phyloP scores from a whole-genome alignment of 1,140 invertebrate species.

The Chymomyza costata region DNA sequence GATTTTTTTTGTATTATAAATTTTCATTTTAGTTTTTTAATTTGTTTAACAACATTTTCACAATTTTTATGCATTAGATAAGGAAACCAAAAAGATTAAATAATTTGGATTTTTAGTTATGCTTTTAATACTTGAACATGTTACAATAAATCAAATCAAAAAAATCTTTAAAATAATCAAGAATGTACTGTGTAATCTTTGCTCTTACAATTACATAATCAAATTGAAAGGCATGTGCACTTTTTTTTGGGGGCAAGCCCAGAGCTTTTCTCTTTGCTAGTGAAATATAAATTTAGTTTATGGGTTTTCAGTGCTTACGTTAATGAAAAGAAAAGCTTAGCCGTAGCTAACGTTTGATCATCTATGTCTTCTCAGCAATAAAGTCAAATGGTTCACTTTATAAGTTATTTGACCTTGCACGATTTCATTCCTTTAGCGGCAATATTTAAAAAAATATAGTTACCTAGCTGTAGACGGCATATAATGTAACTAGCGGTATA shows the following conservation, averaged over 20 bases:
- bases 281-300: slow-evolving; percentile 33
- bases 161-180: neutral
- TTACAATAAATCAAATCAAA: neutral
- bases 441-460: slow-evolving; percentile 26
- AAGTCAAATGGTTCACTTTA: too few relatives aligned
- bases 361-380: too few relatives aligned
- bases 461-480: slow-evolving; percentile 19
- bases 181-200: slow-evolving; percentile 38
- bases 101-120: slow-evolving; percentile 45
- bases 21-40: slow-evolving; percentile 28
- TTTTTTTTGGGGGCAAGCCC: slow-evolving; percentile 31
- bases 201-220: slow-evolving; percentile 55
- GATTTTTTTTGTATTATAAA: slow-evolving; percentile 49
- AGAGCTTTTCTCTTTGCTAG: slow-evolving; percentile 33
- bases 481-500: slow-evolving; percentile 38
- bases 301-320: too few relatives aligned
- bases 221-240: slow-evolving; percentile 48
- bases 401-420: too few relatives aligned
- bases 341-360: too few relatives aligned
- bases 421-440: slow-evolving; percentile 27
- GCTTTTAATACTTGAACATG: slow-evolving; percentile 1
- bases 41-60: slow-evolving; percentile 69
- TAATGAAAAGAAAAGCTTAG: too few relatives aligned
- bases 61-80: too few relatives aligned
- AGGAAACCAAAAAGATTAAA: neutral